Evolutionary conservation across 2,888 invertebrate species (phyloP).

Genomic region (Cryptus viduatorius): DNA sequence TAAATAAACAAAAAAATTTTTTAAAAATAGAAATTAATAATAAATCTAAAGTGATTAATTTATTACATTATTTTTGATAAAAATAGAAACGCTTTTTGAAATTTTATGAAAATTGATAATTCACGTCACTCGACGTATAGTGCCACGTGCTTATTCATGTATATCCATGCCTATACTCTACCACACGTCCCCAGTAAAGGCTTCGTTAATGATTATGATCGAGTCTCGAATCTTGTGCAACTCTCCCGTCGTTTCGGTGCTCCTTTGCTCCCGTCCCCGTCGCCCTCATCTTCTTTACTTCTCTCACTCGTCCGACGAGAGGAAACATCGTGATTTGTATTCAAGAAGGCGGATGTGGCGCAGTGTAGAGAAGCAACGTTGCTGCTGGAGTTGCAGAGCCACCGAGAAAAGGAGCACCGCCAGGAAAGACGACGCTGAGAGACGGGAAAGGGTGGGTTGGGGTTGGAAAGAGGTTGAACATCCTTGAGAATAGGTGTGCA

Average conservation of each 20-base stretch:
- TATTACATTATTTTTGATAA: background rate
- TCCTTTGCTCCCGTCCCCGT: background rate
- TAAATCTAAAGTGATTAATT: no score
- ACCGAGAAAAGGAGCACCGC: slow-evolving; percentile 10
- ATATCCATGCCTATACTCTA: background rate
- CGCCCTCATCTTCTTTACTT: background rate
- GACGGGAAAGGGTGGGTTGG: background rate
- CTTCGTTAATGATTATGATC: slow-evolving; percentile 83
- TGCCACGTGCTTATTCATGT: background rate
- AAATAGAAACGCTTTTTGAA: background rate
- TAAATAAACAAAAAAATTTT: no score
- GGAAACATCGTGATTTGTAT: slow-evolving; percentile 81
- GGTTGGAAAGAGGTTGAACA: background rate
- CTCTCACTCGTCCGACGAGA: background rate
- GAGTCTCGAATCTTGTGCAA: slow-evolving; percentile 71
- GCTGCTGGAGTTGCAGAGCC: background rate
- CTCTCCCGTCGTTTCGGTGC: slow-evolving; percentile 68
- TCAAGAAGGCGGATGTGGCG: slow-evolving; percentile 76
- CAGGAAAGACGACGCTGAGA: slow-evolving; percentile 20
- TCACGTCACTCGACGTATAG: background rate
- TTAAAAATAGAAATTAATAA: no score
- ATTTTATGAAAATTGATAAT: background rate
- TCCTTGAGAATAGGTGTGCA: background rate
- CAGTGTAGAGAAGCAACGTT: slow-evolving; percentile 59
- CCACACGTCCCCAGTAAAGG: slow-evolving; percentile 55